phyloP scores from a whole-genome alignment of 2,888 invertebrate species.

The Andrena marginata region DNA sequence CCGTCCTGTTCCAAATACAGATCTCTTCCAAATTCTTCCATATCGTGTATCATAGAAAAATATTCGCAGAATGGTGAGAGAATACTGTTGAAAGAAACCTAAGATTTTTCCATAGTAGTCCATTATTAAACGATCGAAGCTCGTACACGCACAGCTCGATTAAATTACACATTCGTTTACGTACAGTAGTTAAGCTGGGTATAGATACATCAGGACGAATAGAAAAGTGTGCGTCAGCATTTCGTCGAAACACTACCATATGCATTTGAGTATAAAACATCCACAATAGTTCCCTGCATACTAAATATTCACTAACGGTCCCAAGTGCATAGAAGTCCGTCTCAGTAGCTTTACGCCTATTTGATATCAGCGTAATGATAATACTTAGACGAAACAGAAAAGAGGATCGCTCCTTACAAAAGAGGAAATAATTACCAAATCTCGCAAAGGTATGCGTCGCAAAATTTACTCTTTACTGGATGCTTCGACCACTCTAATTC shows the following conservation, averaged over 20 bases:
- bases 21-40: constrained; percentile 83
- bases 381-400: constrained; percentile 5
- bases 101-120: constrained; percentile 45
- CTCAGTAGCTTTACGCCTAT: constrained; percentile 74
- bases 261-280: constrained; percentile 79
- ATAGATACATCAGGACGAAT: constrained; percentile 78
- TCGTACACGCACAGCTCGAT: neutral
- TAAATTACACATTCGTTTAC: neutral
- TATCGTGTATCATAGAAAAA: constrained; percentile 79
- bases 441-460: constrained; percentile 84
- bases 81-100: constrained; percentile 80
- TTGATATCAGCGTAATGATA: constrained; percentile 22
- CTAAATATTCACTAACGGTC: constrained; percentile 81
- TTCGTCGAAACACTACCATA: constrained; percentile 78
- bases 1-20: constrained; percentile 72
- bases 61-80: constrained; percentile 77
- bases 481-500: constrained; percentile 77
- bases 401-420: neutral
- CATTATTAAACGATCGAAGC: constrained; percentile 3
- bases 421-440: constrained; percentile 78
- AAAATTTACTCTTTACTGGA: constrained; percentile 78
- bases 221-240: constrained; percentile 65
- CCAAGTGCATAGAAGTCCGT: constrained; percentile 69
- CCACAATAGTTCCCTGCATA: constrained; percentile 82
- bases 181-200: constrained; percentile 80